Conservation (phyloP, 2,888 invertebrate genomes). For the Acleris laterana region DNA sequence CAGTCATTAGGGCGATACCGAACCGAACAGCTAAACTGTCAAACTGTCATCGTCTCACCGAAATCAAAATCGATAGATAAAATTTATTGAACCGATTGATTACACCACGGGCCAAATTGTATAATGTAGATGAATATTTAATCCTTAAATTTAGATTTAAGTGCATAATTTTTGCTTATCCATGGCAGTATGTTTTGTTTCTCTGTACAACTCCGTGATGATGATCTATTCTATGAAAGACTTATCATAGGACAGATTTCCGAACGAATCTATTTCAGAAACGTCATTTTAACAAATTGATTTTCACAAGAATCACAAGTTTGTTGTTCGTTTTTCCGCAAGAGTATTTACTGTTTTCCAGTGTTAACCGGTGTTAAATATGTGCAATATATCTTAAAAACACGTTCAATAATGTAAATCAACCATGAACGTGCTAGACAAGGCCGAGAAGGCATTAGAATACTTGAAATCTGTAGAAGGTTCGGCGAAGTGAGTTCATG, state of each 20-base stretch:
- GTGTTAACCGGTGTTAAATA: conserved; percentile 49
- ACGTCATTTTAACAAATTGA: conserved; percentile 51
- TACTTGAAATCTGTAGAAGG: conserved; percentile 71
- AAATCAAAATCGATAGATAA: too few relatives aligned
- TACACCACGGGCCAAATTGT: too few relatives aligned
- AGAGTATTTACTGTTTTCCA: conserved; percentile 49
- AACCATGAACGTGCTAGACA: conserved; percentile 77
- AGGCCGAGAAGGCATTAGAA: conserved; percentile 79
- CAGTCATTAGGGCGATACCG: too few relatives aligned
- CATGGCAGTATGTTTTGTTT: too few relatives aligned
- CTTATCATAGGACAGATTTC: conserved; percentile 5
- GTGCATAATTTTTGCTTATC: too few relatives aligned
- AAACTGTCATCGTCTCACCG: too few relatives aligned
- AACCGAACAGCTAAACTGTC: too few relatives aligned
- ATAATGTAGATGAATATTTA: too few relatives aligned
- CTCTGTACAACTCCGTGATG: too few relatives aligned
- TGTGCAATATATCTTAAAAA: conserved; percentile 42
- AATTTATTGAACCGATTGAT: too few relatives aligned
- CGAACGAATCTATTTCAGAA: conserved; percentile 22
- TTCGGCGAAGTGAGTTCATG: conserved; percentile 64
- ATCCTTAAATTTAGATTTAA: too few relatives aligned
- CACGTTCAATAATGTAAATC: conserved; percentile 46
- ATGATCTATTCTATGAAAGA: too few relatives aligned
- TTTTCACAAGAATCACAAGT: conserved; percentile 58
- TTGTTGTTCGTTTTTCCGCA: conserved; percentile 44